Conservation (phyloP, 2,113 vertebrate species). For the Mastomys coucha region DNA sequence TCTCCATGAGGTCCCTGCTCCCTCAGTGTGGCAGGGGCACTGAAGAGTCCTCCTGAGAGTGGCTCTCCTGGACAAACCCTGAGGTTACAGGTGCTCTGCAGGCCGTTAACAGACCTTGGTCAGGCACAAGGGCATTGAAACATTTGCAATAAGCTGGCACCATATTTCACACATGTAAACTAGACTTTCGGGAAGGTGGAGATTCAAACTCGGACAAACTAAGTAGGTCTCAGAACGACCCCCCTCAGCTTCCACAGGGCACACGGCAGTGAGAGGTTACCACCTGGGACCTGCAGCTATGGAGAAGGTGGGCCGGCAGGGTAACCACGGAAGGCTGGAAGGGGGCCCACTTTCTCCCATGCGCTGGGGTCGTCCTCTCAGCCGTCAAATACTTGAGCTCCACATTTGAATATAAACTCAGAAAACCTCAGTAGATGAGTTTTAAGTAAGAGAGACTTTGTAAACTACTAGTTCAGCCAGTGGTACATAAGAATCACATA, state of each 20-base stretch:
- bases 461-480: background rate
- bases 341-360: background rate
- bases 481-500: accelerated
- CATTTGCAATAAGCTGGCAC: background rate
- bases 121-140: background rate
- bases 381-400: background rate
- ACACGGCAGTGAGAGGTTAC: background rate
- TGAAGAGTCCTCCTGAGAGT: background rate
- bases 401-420: background rate
- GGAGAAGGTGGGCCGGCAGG: too few species aligned
- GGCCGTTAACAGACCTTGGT: background rate
- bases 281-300: background rate
- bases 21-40: background rate
- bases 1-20: background rate
- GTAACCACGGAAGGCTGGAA: background rate
- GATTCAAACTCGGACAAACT: background rate
- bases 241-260: background rate
- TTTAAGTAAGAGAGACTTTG: background rate
- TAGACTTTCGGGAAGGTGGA: background rate
- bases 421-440: background rate
- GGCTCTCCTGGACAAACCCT: background rate
- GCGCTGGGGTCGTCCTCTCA: background rate
- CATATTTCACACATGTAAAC: background rate
- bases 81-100: too few species aligned
- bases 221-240: background rate